A percentile compares a stretch with the other conserved stretches of the same genome.
Conservation (phyloP, 2,113 vertebrate species). For the Platichthys flesus region DNA sequence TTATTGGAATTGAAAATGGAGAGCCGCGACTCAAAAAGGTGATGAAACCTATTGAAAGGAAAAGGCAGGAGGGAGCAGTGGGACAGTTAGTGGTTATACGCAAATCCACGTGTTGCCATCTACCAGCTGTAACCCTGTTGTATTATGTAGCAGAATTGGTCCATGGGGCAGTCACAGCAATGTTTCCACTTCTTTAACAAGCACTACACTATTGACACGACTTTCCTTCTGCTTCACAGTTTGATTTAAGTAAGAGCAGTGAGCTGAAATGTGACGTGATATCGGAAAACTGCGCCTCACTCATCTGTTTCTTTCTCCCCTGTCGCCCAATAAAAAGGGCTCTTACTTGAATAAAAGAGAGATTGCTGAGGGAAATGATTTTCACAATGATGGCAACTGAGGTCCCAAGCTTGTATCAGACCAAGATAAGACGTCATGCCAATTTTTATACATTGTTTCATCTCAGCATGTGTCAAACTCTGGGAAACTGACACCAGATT, state of each 20-base stretch:
- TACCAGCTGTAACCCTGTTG: conserved; percentile 44
- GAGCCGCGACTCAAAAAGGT: conserved; percentile 3
- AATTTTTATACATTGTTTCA: too few species aligned
- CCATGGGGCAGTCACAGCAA: neutral
- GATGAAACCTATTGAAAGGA: conserved; percentile 44
- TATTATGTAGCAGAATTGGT: conserved; percentile 25
- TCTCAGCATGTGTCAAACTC: too few species aligned
- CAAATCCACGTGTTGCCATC: conserved; percentile 3
- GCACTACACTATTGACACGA: neutral
- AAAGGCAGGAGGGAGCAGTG: conserved; percentile 16
- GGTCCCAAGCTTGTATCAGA: too few species aligned
- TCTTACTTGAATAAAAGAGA: neutral
- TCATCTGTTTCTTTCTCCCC: neutral
- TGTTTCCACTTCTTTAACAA: conserved; percentile 17
- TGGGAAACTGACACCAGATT: too few species aligned
- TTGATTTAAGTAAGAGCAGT: conserved; percentile 12
- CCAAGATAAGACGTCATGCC: too few species aligned
- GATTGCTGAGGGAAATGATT: too few species aligned
- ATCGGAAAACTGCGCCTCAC: neutral
- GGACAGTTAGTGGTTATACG: neutral
- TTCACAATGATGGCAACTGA: too few species aligned
- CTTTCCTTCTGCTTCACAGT: conserved; percentile 20
- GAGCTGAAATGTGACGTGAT: neutral
- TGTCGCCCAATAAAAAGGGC: neutral
- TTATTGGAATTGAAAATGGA: conserved; percentile 35